phyloP scores from a whole-genome alignment of 2,797 vertebrate genomes.

The Crypturellus tataupa region DNA sequence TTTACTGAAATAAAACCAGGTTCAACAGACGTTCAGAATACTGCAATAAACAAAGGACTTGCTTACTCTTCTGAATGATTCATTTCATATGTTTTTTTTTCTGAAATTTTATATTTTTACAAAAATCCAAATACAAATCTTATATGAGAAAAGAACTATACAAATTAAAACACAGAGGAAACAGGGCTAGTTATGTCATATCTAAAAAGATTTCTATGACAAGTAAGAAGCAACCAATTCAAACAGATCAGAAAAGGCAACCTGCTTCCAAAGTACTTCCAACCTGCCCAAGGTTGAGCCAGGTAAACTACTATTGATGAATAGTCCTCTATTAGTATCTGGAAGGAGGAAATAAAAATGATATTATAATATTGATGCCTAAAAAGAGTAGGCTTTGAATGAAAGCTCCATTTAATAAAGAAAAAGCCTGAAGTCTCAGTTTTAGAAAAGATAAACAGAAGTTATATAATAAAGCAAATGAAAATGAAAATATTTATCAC shows the following conservation, averaged over 20 bases:
- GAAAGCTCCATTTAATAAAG: neutral
- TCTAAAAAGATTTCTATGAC: neutral
- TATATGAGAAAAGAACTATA: neutral
- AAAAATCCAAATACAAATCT: neutral
- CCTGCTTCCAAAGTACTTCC: constrained; percentile 27
- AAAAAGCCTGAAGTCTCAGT: neutral
- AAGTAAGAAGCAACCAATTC: neutral
- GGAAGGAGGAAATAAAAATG: neutral
- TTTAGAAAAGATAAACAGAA: neutral
- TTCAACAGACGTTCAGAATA: neutral
- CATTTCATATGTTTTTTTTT: neutral
- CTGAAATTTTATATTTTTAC: neutral
- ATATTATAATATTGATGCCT: neutral
- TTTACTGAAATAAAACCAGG: neutral
- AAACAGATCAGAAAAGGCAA: constrained; percentile 28
- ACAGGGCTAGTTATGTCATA: neutral
- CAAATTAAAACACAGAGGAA: neutral
- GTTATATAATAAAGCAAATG: neutral
- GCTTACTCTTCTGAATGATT: neutral
- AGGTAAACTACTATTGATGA: constrained; percentile 13
- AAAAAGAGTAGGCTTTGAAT: neutral
- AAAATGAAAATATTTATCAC: neutral
- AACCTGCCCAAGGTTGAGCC: neutral
- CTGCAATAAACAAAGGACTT: neutral
- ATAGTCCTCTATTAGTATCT: neutral